Base-by-base conservation (phyloP, 2,113 vertebrate genomes). In the Rallus limicola region DNA sequence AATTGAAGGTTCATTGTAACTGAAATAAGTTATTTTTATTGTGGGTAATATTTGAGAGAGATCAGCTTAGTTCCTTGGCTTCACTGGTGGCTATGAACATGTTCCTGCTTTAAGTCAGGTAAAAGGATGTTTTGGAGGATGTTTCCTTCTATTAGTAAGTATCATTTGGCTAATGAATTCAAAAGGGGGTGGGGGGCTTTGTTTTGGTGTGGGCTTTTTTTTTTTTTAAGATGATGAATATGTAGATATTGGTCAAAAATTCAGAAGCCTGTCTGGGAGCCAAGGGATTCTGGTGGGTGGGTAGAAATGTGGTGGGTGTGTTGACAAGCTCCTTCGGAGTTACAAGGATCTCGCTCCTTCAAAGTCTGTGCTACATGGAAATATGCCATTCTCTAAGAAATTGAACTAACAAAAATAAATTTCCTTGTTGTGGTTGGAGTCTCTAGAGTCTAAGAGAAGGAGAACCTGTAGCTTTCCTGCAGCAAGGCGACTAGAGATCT, bases 41-140 rank as follows among this genome's bases (percentile, higher is more conserved):
- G n/a, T 42, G 28, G 69, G 7, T 74, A 65, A 65, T 33, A 20
- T 16, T 59, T 59, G 55, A 68, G 34, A 50, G 10, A 36, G 13
- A 71, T 20, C 19, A 67, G 10, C 13, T 23, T 18, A 9, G 14
- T 86, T 86, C 10, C 34, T 70, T 5, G 28, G 28, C 25, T 74
- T 91, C 29, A 16, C 4, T 36, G 53, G 6, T 38, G 83, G 16
- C 55, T 42, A 20, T 1, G 1, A n/a, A 28, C 0, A 1, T 0
- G 0, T 38, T 92, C 26, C 33, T 83, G 11, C 42, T 90, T 50
- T 86, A 69, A 26, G 7, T 75, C 13, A 56, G 25, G 55, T 60
- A 34, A 86, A 82, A 86, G 18, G 48, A 64, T 60, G 10, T 18
- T 62, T 77, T 52, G 25, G 33, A 44, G 29, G 29, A 44, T 55